Percentiles rank a stretch among this genome's conserved stretches.
phyloP scores from a whole-genome alignment of 2,113 vertebrate genomes.

The Hystrix cristata region DNA sequence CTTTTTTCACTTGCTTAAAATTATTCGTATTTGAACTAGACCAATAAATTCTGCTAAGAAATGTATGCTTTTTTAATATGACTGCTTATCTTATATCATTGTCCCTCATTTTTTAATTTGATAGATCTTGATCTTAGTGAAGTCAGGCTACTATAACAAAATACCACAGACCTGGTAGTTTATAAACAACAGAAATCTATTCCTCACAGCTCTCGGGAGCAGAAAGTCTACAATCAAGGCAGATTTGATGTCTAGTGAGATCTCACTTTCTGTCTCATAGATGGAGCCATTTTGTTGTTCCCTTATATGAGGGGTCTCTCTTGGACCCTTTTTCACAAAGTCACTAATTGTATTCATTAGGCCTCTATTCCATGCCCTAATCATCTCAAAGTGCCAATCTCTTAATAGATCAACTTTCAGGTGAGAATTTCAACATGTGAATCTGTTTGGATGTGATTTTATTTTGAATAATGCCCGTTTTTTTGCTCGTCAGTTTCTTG shows the following conservation, averaged over 20 bases:
- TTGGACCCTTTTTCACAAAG: neutral
- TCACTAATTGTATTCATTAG: neutral
- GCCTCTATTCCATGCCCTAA: neutral
- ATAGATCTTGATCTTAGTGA: neutral
- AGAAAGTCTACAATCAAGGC: neutral
- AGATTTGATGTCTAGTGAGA: neutral
- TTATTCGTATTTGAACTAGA: neutral
- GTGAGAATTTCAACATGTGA: neutral
- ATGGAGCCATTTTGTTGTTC: neutral
- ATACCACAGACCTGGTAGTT: neutral
- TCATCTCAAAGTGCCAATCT: neutral
- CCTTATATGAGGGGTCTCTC: neutral
- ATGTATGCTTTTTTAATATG: neutral
- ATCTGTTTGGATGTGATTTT: neutral
- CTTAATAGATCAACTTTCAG: neutral
- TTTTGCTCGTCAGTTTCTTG: neutral
- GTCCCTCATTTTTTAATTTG: neutral
- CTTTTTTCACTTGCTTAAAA: neutral
- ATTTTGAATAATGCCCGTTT: neutral
- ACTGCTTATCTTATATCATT: neutral
- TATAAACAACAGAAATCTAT: neutral
- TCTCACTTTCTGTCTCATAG: neutral
- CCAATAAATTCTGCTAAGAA: fast-evolving
- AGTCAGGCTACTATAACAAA: neutral
- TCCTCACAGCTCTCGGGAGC: neutral